These are phyloP conservation scores for Mylabris phalerata DNA, from an alignment of 1,140 invertebrate species.

Conservation along the genomic window DNA sequence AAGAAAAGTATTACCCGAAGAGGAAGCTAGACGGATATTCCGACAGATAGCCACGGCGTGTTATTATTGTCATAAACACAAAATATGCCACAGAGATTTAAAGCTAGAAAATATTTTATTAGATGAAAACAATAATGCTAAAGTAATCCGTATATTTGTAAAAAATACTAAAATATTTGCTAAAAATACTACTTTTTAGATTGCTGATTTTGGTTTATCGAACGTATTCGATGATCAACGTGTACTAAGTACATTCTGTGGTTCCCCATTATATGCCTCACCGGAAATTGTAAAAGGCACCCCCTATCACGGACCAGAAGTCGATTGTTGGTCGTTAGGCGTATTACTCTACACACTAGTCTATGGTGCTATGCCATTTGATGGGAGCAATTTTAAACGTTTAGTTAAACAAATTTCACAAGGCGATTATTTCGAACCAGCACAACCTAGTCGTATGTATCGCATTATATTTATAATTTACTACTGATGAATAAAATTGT, in stretches of 20 bases:
- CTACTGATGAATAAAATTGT: constrained; percentile 33
- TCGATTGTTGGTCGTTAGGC: constrained; percentile 93
- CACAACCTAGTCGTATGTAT: constrained; percentile 80
- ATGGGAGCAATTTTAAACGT: constrained; percentile 95
- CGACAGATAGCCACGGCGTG: constrained; percentile 95
- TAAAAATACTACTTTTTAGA: constrained; percentile 50
- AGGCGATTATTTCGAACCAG: constrained; percentile 95
- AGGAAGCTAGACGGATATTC: constrained; percentile 92
- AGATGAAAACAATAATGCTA: constrained; percentile 92
- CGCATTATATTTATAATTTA: constrained; percentile 3
- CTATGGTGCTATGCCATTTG: constrained; percentile 99
- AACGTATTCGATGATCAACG: constrained; percentile 93
- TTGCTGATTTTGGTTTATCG: constrained; percentile 97
- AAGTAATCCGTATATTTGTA: constrained; percentile 51
- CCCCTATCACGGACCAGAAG: constrained; percentile 96
- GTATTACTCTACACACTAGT: constrained; percentile 96
- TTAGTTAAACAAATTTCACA: constrained; percentile 95
- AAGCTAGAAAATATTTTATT: constrained; percentile 98
- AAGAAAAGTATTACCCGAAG: constrained; percentile 81
- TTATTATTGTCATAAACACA: constrained; percentile 98
- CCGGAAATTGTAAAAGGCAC: constrained; percentile 98
- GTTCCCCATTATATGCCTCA: constrained; percentile 95
- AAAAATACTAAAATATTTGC: background rate
- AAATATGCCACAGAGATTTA: constrained; percentile 95
- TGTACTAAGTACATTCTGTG: constrained; percentile 92